phyloP scores from a whole-genome alignment of 1,140 invertebrate species.

The Heliconius melpomene region DNA sequence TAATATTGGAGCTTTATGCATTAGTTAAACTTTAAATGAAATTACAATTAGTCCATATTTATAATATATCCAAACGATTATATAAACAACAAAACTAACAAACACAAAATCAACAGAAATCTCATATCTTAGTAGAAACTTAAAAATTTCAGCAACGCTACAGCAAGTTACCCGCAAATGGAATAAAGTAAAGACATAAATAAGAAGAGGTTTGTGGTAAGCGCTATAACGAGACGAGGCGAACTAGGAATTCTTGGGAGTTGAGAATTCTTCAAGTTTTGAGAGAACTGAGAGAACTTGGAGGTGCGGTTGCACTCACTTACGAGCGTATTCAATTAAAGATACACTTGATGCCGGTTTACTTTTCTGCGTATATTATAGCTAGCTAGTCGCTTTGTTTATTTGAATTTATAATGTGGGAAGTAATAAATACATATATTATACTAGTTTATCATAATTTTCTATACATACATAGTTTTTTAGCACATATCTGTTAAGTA shows the following conservation, averaged over 20 bases:
- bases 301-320: constrained; percentile 62
- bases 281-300: constrained; percentile 56
- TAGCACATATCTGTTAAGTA: too few relatives aligned
- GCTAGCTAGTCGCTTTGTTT: constrained; percentile 15
- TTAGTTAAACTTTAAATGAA: too few relatives aligned
- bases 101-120: constrained; percentile 32
- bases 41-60: too few relatives aligned
- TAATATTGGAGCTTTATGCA: not conserved
- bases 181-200: constrained; percentile 74
- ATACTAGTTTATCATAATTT: not conserved
- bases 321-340: constrained; percentile 62
- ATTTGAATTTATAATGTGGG: constrained; percentile 21
- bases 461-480: not conserved
- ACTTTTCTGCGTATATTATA: constrained; percentile 34
- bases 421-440: not conserved
- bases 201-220: constrained; percentile 68
- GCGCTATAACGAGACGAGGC: constrained; percentile 66
- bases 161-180: constrained; percentile 58
- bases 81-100: not conserved
- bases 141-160: constrained; percentile 49
- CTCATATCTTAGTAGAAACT: constrained; percentile 28
- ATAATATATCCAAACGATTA: not conserved
- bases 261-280: constrained; percentile 69
- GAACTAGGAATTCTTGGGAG: constrained; percentile 64
- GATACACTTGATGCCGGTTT: constrained; percentile 39